Evolutionary conservation across 2,797 vertebrate genomes (phyloP).

Genomic region (Sebastes oblongus): DNA sequence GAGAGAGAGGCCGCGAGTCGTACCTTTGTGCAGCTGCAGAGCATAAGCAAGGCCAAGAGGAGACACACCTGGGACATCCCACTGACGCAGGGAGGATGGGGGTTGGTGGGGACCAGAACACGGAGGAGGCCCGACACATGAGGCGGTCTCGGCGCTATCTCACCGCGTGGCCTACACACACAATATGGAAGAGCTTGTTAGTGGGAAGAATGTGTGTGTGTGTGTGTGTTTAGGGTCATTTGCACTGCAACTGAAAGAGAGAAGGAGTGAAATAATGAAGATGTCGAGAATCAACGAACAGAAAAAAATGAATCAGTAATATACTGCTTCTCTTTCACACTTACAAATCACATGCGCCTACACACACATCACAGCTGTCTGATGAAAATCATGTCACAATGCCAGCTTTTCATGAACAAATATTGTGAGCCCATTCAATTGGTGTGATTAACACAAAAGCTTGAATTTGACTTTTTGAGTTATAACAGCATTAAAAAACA

Average conservation of each 20-base stretch:
- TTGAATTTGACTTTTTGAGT: background rate
- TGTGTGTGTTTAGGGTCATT: background rate
- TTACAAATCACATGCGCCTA: background rate
- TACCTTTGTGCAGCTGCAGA: slow-evolving; percentile 82
- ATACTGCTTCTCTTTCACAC: background rate
- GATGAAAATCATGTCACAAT: background rate
- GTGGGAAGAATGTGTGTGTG: background rate
- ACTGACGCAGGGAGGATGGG: slow-evolving; percentile 73
- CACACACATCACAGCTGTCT: background rate
- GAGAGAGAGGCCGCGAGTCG: background rate
- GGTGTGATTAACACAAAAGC: background rate
- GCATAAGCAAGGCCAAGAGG: slow-evolving; percentile 76
- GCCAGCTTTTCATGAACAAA: background rate
- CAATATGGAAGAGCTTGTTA: background rate
- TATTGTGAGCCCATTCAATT: background rate
- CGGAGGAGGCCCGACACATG: slow-evolving; percentile 69
- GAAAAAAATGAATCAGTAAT: background rate
- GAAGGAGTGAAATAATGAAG: background rate
- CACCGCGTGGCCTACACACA: slow-evolving; percentile 53
- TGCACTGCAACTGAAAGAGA: background rate
- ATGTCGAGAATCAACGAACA: background rate
- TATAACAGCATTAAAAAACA: background rate
- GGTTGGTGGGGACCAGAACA: slow-evolving; percentile 59
- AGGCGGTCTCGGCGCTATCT: slow-evolving; percentile 47
- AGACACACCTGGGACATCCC: slow-evolving; percentile 86